Conservation (phyloP, 1,140 invertebrate genomes). For the Drosophila ironensis region DNA sequence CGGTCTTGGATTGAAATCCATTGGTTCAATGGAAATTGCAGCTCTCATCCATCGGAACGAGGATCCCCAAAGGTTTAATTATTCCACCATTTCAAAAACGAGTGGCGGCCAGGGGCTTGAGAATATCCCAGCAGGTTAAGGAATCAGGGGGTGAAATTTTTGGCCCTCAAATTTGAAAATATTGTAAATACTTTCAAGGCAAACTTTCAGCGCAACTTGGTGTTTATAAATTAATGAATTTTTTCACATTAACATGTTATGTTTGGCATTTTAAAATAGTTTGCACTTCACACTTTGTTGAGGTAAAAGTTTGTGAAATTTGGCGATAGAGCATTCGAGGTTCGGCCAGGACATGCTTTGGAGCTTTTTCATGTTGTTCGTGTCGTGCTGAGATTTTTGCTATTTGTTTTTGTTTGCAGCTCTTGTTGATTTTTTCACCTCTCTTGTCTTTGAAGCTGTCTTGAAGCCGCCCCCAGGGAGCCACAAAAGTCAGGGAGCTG, state of each 20-base stretch:
- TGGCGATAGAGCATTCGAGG: background rate
- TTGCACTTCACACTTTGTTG: too few species aligned
- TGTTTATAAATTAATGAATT: too few species aligned
- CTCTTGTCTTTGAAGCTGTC: conserved; percentile 56
- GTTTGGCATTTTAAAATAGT: too few species aligned
- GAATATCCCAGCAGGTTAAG: background rate
- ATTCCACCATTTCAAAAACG: conserved; percentile 7
- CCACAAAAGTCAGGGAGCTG: too few species aligned
- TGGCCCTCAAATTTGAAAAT: too few species aligned
- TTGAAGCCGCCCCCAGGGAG: conserved; percentile 30
- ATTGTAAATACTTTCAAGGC: too few species aligned
- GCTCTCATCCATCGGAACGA: conserved; percentile 1
- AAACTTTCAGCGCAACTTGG: too few species aligned
- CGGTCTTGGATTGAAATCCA: conserved; percentile 1
- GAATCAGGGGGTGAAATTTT: too few species aligned
- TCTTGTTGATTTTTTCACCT: conserved; percentile 2
- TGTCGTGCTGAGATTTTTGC: conserved; percentile 41
- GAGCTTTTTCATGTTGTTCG: conserved; percentile 19
- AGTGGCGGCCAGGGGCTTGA: background rate
- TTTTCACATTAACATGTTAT: too few species aligned
- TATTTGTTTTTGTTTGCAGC: background rate
- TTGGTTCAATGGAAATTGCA: background rate
- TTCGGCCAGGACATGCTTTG: conserved; percentile 1
- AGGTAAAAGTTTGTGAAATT: background rate
- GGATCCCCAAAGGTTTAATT: conserved; percentile 16